A percentile compares a stretch with the other conserved stretches of the same genome.
These are phyloP conservation scores for Garra rufa DNA, from an alignment of 2,113 vertebrate genomes.

Conservation along the genomic window DNA sequence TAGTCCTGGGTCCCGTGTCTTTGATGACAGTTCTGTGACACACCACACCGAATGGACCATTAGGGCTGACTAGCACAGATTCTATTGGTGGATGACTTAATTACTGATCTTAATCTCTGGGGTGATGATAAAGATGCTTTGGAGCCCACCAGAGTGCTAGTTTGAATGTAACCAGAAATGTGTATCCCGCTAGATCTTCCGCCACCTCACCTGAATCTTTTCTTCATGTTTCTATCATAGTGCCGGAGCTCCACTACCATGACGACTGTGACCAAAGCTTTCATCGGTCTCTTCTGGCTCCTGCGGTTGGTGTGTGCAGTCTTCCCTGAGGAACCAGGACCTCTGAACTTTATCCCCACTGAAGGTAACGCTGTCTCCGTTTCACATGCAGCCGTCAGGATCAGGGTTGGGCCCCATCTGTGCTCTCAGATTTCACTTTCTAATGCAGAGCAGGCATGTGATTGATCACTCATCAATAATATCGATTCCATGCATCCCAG, in stretches of 20 bases:
- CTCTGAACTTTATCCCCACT: slow-evolving; percentile 76
- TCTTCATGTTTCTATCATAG: slow-evolving; percentile 59
- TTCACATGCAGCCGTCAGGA: background rate
- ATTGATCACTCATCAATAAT: slow-evolving; percentile 71
- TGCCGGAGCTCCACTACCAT: slow-evolving; percentile 65
- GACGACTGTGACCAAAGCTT: slow-evolving; percentile 65
- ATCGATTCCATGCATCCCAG: slow-evolving; percentile 65
- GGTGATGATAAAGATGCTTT: slow-evolving; percentile 35
- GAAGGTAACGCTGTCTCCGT: slow-evolving; percentile 70
- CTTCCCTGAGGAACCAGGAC: slow-evolving; percentile 78
- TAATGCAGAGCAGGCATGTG: slow-evolving; percentile 54
- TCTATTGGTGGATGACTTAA: slow-evolving; percentile 63
- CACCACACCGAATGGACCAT: slow-evolving; percentile 47
- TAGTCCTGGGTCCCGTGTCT: slow-evolving; percentile 47
- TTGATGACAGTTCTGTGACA: slow-evolving; percentile 58
- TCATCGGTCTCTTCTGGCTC: slow-evolving; percentile 72
- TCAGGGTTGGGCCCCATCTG: background rate
- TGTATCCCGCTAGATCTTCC: background rate
- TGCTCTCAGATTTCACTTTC: slow-evolving; percentile 53
- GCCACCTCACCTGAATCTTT: slow-evolving; percentile 14
- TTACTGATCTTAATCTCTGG: slow-evolving; percentile 64
- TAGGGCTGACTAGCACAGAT: slow-evolving; percentile 61
- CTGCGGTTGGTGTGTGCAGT: slow-evolving; percentile 65
- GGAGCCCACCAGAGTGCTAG: background rate
- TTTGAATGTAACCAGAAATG: background rate